Base-by-base conservation (phyloP, 1,140 invertebrate genomes). In the Anoplolepis gracilipes region DNA sequence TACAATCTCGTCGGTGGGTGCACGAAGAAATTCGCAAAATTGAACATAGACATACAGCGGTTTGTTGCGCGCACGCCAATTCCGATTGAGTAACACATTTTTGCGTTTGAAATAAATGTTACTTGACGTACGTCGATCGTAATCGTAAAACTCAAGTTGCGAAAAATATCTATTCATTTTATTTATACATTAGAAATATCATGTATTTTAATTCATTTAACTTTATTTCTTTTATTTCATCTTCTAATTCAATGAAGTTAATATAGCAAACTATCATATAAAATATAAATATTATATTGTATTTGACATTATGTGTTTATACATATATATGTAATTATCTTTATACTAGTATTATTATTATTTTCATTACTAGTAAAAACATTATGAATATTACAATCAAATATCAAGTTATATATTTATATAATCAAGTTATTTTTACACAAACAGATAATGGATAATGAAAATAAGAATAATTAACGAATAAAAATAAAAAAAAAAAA, bases 11-110 rank as follows among this genome's bases (percentile, higher is more conserved):
- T 67, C 4, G 19, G 46, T 19, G 36, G 8, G 39, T 59, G 25
- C 30, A 33, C 8, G 49, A 67, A 72, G 78, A 73, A 82, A 82
- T 61, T 82, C 53, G 78, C 28, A 57, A 82, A 46, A 82, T 73
- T 73, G 78, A 72, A 81, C 77, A 11, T 49, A 82, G 53, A 36
- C 78, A 36, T 36, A 36, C 53, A 73, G 53, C 67, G 28, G 78
- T 72, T 82, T 72, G 78, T 49, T 49, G 33, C 33, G 64, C 65
- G 65, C 53, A 72, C 59, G 65, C 78, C 55, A 61, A 46, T 39
- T 72, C 25, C 36, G 13, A 22, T 81, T 81, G 25, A 53, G 53
- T 59, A 49, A 73, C 39, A 73, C 39, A 57, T 82, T 73, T 82
- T 72, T 81, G 65, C 30, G 36, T 13, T 25, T 28, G 39, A 73